Conservation (phyloP, 2,888 invertebrate species). For the Clistopyga incitator region DNA sequence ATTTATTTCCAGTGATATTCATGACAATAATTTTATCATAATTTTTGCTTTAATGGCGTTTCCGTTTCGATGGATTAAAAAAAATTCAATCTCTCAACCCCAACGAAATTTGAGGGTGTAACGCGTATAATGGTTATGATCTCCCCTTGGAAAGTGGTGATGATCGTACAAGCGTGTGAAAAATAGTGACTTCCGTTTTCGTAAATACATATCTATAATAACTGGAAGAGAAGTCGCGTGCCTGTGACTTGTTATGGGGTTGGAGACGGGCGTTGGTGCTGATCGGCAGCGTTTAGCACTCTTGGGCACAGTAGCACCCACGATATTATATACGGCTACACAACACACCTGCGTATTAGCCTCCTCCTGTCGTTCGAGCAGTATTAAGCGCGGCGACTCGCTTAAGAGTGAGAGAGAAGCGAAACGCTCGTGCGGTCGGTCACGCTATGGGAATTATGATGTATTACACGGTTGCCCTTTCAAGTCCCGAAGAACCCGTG, state of each 20-base stretch:
- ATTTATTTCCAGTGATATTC: too few species aligned
- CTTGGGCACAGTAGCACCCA: constrained; percentile 25
- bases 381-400: constrained; percentile 29
- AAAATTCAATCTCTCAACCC: not conserved
- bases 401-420: constrained; percentile 55
- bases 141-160: constrained; percentile 4
- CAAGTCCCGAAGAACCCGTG: constrained; percentile 71
- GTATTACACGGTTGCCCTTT: constrained; percentile 81
- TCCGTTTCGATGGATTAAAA: not conserved
- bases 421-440: constrained; percentile 77
- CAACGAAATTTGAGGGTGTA: not conserved
- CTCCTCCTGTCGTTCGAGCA: constrained; percentile 49
- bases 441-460: constrained; percentile 82
- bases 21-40: too few species aligned
- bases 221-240: constrained; percentile 59
- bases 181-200: constrained; percentile 59
- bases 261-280: constrained; percentile 27
- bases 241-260: constrained; percentile 36
- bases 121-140: not conserved
- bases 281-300: constrained; percentile 58
- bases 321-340: not conserved
- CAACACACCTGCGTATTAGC: constrained; percentile 52
- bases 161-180: constrained; percentile 54
- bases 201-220: constrained; percentile 54
- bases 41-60: too few species aligned